Conservation (phyloP, 2,888 invertebrate species). For the Sarcophaga carnaria region DNA sequence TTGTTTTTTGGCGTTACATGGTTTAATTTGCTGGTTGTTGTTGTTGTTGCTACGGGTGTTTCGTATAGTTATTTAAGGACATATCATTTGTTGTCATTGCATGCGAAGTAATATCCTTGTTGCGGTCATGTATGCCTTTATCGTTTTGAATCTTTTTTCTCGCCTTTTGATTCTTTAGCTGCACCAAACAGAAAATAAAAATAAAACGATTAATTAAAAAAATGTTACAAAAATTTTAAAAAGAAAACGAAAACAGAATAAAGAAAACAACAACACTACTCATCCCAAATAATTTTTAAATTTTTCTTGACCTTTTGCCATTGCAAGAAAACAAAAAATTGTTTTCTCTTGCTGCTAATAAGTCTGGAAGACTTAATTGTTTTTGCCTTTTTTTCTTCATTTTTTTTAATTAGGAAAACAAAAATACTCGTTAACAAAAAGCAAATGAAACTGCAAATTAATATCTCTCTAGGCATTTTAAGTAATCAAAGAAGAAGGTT, state of each 20-base stretch:
- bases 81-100: constrained; percentile 78
- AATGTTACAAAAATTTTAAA: constrained; percentile 9
- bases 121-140: constrained; percentile 78
- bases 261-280: not conserved
- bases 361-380: not conserved
- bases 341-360: not conserved
- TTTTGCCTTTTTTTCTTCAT: not conserved
- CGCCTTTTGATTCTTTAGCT: constrained; percentile 81
- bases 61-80: constrained; percentile 80
- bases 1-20: constrained; percentile 66
- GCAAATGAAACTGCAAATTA: not conserved
- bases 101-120: constrained; percentile 78
- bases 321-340: too few relatives aligned
- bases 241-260: not conserved
- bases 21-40: constrained; percentile 73
- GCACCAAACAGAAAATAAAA: constrained; percentile 26
- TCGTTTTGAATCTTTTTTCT: constrained; percentile 79
- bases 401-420: not conserved
- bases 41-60: constrained; percentile 80
- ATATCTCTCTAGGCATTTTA: not conserved
- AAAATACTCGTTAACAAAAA: too few relatives aligned
- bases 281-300: not conserved
- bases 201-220: not conserved
- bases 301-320: too few relatives aligned
- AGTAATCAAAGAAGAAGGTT: not conserved